Percentiles rank a stretch among this genome's conserved stretches.
phyloP scores from a whole-genome alignment of 1,140 invertebrate genomes.

The Drosophila takahashii region DNA sequence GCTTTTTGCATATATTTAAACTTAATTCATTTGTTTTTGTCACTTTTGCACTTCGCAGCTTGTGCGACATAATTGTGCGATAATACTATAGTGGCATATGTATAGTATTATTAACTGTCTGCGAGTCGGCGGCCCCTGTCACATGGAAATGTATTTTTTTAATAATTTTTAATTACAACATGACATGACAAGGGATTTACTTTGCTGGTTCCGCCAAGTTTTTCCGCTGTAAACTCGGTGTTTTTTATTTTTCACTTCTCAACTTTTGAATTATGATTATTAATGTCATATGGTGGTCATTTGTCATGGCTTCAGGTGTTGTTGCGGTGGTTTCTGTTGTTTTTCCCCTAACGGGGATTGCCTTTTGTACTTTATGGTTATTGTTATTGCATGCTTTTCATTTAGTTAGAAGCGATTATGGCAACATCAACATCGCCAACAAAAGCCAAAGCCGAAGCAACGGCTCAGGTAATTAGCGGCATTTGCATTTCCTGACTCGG shows the following conservation, averaged over 20 bases:
- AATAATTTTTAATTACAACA: constrained; percentile 77
- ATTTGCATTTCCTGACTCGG: constrained; percentile 79
- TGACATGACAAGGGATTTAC: constrained; percentile 81
- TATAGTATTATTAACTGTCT: constrained; percentile 36
- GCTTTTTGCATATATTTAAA: constrained; percentile 8
- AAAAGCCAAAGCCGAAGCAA: constrained; percentile 36
- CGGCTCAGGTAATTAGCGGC: constrained; percentile 70
- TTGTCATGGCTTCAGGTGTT: constrained; percentile 65
- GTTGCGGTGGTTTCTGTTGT: constrained; percentile 27
- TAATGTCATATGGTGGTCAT: constrained; percentile 76
- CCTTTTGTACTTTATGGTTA: constrained; percentile 70
- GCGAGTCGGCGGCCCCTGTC: too few species aligned
- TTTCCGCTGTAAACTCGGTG: constrained; percentile 68
- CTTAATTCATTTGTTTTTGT: constrained; percentile 37
- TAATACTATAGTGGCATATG: constrained; percentile 13
- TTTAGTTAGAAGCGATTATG: constrained; percentile 76
- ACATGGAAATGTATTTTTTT: constrained; percentile 43
- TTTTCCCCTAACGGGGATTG: constrained; percentile 44
- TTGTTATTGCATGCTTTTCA: constrained; percentile 72
- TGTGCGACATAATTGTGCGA: constrained; percentile 35
- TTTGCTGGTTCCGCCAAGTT: constrained; percentile 58
- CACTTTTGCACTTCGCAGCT: constrained; percentile 12
- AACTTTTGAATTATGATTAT: constrained; percentile 79
- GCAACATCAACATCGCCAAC: constrained; percentile 56
- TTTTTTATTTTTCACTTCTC: constrained; percentile 30